phyloP scores from a whole-genome alignment of 2,888 invertebrate species.

The Rhopalosiphum nymphaeae region DNA sequence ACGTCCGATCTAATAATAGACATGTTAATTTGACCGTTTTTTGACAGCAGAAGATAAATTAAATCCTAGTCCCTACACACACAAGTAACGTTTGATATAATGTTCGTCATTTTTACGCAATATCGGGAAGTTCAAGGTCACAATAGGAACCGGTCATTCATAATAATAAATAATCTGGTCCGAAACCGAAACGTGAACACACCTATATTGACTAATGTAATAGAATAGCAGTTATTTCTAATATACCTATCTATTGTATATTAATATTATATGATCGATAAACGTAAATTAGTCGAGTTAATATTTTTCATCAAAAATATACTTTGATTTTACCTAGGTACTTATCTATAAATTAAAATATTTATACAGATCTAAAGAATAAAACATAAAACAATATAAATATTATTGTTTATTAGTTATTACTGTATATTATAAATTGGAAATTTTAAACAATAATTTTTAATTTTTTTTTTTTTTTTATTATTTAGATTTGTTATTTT shows the following conservation, averaged over 20 bases:
- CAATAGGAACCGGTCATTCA: slow-evolving; percentile 35
- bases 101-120: slow-evolving; percentile 40
- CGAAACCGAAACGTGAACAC: not conserved
- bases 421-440: not conserved
- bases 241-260: not conserved
- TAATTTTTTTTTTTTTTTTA: not conserved
- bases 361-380: not conserved
- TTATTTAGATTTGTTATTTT: not conserved
- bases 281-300: not conserved
- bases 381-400: not conserved
- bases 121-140: slow-evolving; percentile 50
- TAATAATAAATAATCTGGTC: slow-evolving; percentile 44
- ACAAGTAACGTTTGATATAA: not conserved
- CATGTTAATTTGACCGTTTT: not conserved
- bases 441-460: not conserved
- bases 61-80: not conserved
- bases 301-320: not conserved
- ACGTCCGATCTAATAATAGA: not conserved
- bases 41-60: slow-evolving; percentile 12
- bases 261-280: not conserved
- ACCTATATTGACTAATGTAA: slow-evolving; percentile 9
- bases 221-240: not conserved
- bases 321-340: not conserved
- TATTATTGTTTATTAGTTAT: not conserved
- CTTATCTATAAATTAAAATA: not conserved